Base-by-base conservation (phyloP, 2,888 invertebrate genomes). In the Drosophila subquinaria region DNA sequence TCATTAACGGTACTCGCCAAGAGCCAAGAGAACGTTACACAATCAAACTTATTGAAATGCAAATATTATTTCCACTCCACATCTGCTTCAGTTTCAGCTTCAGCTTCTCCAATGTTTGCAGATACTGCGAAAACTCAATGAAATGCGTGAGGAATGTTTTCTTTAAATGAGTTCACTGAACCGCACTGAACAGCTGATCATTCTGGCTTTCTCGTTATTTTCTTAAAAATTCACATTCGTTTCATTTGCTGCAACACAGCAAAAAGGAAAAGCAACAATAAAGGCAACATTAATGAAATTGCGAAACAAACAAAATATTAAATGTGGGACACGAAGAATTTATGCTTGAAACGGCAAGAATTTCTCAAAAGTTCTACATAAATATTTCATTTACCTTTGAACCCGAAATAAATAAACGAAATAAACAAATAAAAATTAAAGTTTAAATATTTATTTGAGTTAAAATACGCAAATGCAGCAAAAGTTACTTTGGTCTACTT, bases 11-110 rank as follows among this genome's bases (percentile, higher is more conserved):
- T 70, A 67, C 55, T 42, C 47, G 52, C 27, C 43, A 20, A 55
- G n/a, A 40, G 20, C 35, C 52, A 30, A 35, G 27, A 63, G 45
- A 55, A 69, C 56, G 55, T 82, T 79, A 82, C 79, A 85, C 76
- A 75, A 76, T 79, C 66, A 60, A 69, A 74, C 43, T 74, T 85
- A 85, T 89, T 85, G 71, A 85, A 79, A 85, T 89, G 84, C 89
- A 79, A 85, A 89, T 88, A 71, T 45, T 63, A 66, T 67, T 53
- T 30, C 36, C 23, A 36, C 35, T 40, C 35, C 11, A 17, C 17
- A 33, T 9, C 6, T 27, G 43, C 23, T 13, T 53, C 35, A 30
- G 36, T 13, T 13, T 53, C 35, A 30, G 35, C 13, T 36, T 36
- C 33, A 13, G n/a, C 10, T n/a, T 35, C 11, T 4, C 11, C 35